These are phyloP conservation scores for Coregonus suidteri DNA, from an alignment of 2,797 vertebrate species.

Conservation along the genomic window DNA sequence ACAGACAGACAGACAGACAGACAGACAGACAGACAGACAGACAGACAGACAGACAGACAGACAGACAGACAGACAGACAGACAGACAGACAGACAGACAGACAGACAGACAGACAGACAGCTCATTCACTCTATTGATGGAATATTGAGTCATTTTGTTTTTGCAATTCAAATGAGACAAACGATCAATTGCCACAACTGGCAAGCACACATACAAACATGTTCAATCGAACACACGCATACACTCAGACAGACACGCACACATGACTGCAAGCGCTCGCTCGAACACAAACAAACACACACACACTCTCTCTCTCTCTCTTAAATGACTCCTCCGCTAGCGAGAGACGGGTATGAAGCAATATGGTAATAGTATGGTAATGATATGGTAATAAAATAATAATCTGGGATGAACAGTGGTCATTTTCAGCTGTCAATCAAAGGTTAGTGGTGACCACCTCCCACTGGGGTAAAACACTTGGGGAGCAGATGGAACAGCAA, in stretches of 20 bases:
- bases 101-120: background rate
- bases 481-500: background rate
- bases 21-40: too few species aligned
- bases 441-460: conserved; percentile 32
- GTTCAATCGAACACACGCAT: background rate
- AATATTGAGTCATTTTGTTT: conserved; percentile 29
- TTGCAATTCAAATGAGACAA: conserved; percentile 46
- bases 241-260: background rate
- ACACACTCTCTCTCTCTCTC: background rate
- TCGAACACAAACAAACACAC: background rate
- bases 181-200: conserved; percentile 19
- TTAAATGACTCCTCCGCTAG: conserved; percentile 34
- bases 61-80: too few species aligned
- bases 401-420: conserved; percentile 49
- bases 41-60: too few species aligned
- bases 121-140: conserved; percentile 26
- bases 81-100: too few species aligned
- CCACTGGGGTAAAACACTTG: background rate
- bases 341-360: conserved; percentile 33
- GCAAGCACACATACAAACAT: background rate
- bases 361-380: conserved; percentile 45
- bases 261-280: too few species aligned
- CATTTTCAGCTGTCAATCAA: conserved; percentile 43
- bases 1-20: too few species aligned
- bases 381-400: conserved; percentile 53